These are phyloP conservation scores for Rhagologus leucostigma DNA, from an alignment of 2,113 vertebrate genomes.

Conservation along the genomic window DNA sequence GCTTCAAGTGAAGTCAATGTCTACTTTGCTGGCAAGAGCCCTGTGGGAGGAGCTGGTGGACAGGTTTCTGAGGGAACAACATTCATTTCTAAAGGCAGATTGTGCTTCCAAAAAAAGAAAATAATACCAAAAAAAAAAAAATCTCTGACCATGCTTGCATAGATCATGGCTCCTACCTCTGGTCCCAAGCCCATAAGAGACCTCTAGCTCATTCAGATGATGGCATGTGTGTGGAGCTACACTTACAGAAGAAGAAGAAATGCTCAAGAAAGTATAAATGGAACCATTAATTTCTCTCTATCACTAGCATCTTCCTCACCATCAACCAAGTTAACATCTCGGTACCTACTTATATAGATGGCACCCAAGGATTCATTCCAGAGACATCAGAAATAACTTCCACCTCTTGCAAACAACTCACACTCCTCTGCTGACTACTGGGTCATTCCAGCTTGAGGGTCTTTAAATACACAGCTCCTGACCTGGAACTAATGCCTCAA, in stretches of 20 bases:
- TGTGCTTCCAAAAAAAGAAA: not conserved
- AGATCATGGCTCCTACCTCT: not conserved
- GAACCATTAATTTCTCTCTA: not conserved
- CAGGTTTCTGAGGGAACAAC: not conserved
- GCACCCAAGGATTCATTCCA: not conserved
- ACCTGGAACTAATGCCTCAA: not conserved
- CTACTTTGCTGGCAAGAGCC: not conserved
- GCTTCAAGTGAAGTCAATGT: not conserved
- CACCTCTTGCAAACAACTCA: not conserved
- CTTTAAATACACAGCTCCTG: not conserved
- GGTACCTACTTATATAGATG: not conserved
- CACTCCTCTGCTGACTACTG: not conserved
- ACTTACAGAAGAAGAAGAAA: not conserved
- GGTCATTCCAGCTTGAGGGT: not conserved
- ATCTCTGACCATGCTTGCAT: rapidly evolving
- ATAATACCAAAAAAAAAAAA: not conserved
- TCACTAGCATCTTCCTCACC: not conserved
- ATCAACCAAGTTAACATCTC: not conserved
- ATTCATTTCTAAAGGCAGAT: not conserved
- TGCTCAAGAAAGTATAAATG: not conserved
- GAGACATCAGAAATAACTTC: not conserved
- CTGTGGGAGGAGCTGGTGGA: not conserved
- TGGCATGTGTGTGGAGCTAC: not conserved
- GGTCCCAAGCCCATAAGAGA: not conserved
- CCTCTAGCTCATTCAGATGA: not conserved